Base-by-base conservation (phyloP, 2,797 vertebrate species). In the Heliangelus exortis region DNA sequence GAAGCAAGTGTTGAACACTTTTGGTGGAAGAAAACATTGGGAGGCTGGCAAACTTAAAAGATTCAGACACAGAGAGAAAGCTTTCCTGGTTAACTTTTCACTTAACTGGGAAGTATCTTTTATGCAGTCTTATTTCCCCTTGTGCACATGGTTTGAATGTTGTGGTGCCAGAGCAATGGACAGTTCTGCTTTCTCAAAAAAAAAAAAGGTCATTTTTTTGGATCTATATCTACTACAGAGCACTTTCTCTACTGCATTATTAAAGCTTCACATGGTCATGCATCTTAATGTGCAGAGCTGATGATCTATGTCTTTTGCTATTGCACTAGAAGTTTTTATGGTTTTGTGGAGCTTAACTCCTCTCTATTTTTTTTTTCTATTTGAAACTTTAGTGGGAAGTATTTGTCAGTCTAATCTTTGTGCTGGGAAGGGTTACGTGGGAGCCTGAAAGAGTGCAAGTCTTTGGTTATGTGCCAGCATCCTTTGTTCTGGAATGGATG, bases 61-160 rank as follows among this genome's bases (percentile, higher is more conserved):
- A 17, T 20, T 4, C 4, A 33, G 54, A 36, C 47, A 61, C 47
- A 57, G 43, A 55, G 25, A 29, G 26, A 6, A 2, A 50, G 33
- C 22, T 86, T 41, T 41, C 25, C 13, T 66, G 12, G 34, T 36
- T 9, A 34, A 12, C 15, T 51, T 79, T 65, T 71, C 33, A 55
- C 4, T 7, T 54, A 39, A 47, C 1, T 71, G 74, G 58, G 29
- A 59, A 33, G 4, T 9, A 21, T 7, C 3, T 65, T 51, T 69
- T 16, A 12, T 1, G 0, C 4, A 12, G 21, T 5, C 2, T 43
- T 53, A 17, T 31, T 31, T 5, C 8, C 9, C 3, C 4, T 0
- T 19, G 9, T 41, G 23, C 31, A 71, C 11, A 7, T 22, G 43
- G 29, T 47, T 67, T 36, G 16, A 54, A 8, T 39, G 17, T 25